Percentiles rank a stretch among this genome's conserved stretches.
phyloP scores from a whole-genome alignment of 2,113 vertebrate species.

The Indri indri region DNA sequence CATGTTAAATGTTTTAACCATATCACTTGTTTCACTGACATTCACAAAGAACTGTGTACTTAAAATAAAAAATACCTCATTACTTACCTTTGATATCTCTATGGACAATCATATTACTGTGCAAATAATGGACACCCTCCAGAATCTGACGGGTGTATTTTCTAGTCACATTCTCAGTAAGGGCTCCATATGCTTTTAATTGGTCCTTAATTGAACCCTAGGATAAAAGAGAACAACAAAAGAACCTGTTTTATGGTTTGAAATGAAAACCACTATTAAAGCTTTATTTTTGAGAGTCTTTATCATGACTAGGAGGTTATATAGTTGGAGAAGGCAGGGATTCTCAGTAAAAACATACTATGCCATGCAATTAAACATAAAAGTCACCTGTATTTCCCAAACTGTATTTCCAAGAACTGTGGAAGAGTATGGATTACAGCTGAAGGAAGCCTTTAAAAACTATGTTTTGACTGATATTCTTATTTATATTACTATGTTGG shows the following conservation, averaged over 20 bases:
- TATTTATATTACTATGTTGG: neutral
- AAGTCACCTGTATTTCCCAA: neutral
- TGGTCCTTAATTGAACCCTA: conserved; percentile 99
- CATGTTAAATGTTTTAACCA: neutral
- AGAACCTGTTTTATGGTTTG: neutral
- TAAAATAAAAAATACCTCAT: conserved; percentile 21
- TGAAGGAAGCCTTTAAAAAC: neutral
- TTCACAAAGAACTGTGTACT: conserved; percentile 15
- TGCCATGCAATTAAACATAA: neutral
- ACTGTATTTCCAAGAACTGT: neutral
- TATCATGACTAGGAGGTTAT: neutral
- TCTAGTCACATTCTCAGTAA: conserved; percentile 98
- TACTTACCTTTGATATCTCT: conserved; percentile 97
- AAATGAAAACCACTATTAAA: conserved; percentile 54
- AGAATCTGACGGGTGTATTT: conserved; percentile 98
- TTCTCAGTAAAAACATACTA: neutral
- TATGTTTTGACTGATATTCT: neutral
- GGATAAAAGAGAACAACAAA: conserved; percentile 38
- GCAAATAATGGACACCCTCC: conserved; percentile 98
- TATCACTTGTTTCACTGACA: conserved; percentile 30
- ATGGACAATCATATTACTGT: conserved; percentile 99
- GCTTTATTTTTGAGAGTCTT: conserved; percentile 24
- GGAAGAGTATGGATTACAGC: neutral
- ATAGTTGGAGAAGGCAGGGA: neutral
- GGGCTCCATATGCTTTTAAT: conserved; percentile 96